Evolutionary conservation across 2,888 invertebrate genomes (phyloP).

Genomic region (Zaprionus obscuricornis): DNA sequence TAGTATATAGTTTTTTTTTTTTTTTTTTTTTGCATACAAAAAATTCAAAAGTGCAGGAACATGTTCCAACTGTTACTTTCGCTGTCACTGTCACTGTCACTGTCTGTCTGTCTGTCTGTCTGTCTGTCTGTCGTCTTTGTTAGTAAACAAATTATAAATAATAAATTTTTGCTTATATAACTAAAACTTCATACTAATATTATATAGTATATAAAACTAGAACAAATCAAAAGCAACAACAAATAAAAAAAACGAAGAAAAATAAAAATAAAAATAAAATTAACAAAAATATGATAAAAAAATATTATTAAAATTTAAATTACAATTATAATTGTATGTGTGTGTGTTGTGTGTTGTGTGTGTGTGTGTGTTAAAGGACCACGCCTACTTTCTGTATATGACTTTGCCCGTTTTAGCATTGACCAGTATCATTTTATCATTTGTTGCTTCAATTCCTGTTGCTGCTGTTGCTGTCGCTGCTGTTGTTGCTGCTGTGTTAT

Average conservation of each 20-base stretch:
- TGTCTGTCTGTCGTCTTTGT: constrained; percentile 40
- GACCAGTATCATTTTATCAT: constrained; percentile 82
- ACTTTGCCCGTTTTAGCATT: constrained; percentile 83
- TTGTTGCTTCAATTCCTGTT: constrained; percentile 6
- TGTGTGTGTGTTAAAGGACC: constrained; percentile 36
- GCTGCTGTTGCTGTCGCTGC: constrained; percentile 20
- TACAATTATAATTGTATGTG: constrained; percentile 36
- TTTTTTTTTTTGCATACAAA: too few relatives aligned
- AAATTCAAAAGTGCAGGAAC: constrained; percentile 76
- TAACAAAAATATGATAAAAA: constrained; percentile 13
- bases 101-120: constrained; percentile 17
- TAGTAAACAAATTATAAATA: constrained; percentile 63
- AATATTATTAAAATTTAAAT: constrained; percentile 8
- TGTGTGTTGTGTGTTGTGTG: constrained; percentile 20
- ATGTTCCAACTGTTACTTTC: constrained; percentile 66
- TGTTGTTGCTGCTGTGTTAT: constrained; percentile 46
- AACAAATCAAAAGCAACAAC: constrained; percentile 34
- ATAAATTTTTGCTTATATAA: constrained; percentile 27
- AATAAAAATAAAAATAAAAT: constrained; percentile 37
- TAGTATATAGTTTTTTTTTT: too few relatives aligned
- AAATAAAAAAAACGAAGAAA: constrained; percentile 34
- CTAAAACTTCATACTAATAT: constrained; percentile 3
- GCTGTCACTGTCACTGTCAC: constrained; percentile 39
- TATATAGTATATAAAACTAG: constrained; percentile 11
- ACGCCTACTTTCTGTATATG: constrained; percentile 81